A percentile compares a stretch with the other conserved stretches of the same genome.
Conservation (phyloP, 2,113 vertebrate genomes). For the Piliocolobus tephrosceles region DNA sequence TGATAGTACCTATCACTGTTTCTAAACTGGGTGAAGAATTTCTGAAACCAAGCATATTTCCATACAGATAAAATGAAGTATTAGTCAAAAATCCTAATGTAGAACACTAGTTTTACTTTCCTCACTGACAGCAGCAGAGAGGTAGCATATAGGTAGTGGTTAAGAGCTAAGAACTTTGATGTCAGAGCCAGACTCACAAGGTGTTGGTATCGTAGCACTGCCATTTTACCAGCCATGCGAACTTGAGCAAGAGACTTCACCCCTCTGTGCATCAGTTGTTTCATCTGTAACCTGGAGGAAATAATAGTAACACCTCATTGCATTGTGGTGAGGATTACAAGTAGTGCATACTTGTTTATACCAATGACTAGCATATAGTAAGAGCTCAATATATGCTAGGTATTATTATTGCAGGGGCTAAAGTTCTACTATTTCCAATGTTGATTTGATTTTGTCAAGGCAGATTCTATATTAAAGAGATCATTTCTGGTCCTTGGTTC, state of each 20-base stretch:
- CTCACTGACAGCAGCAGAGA: neutral
- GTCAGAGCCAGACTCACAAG: neutral
- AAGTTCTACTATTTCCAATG: neutral
- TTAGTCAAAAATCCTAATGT: neutral
- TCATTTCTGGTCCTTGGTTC: neutral
- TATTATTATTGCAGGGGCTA: neutral
- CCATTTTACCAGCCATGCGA: neutral
- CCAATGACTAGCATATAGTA: neutral
- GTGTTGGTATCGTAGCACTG: neutral
- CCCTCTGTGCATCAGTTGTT: neutral
- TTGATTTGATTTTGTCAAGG: constrained; percentile 13
- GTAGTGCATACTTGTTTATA: neutral
- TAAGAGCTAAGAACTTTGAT: neutral
- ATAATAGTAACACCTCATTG: neutral
- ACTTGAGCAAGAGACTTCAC: constrained; percentile 26
- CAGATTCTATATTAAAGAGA: constrained; percentile 27
- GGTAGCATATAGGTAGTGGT: neutral
- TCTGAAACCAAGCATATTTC: constrained; percentile 14
- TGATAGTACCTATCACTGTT: neutral
- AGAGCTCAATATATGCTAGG: neutral
- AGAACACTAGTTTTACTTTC: constrained; percentile 23
- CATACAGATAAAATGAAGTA: neutral
- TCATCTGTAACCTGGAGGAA: neutral
- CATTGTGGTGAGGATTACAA: neutral
- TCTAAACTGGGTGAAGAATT: constrained; percentile 11